Percentiles rank a stretch among this genome's conserved stretches.
These are phyloP conservation scores for Cylloceria caligata DNA, from an alignment of 2,888 invertebrate species.

Conservation along the genomic window DNA sequence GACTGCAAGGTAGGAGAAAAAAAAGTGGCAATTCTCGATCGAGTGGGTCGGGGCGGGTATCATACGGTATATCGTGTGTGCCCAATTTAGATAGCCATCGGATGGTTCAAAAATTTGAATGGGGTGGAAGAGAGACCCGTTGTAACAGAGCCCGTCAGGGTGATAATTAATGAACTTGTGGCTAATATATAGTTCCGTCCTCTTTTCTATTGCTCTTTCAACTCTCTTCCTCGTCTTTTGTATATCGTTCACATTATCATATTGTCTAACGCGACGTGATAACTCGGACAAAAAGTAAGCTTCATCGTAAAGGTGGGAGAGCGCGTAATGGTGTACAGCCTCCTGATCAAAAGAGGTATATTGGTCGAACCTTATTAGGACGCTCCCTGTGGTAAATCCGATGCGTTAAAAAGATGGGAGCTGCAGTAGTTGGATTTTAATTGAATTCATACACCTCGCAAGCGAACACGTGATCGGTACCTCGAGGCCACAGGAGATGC, in stretches of 20 bases:
- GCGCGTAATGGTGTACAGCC: constrained; percentile 63
- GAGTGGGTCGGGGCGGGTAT: constrained; percentile 17
- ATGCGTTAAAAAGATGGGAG: constrained; percentile 48
- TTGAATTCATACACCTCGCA: constrained; percentile 61
- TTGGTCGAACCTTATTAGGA: constrained; percentile 58
- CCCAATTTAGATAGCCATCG: constrained; percentile 79
- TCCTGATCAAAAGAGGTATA: constrained; percentile 66
- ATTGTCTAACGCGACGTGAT: constrained; percentile 75
- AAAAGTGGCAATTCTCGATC: constrained; percentile 53
- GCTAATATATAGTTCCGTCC: constrained; percentile 18
- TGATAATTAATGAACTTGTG: constrained; percentile 77
- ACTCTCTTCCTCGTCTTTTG: constrained; percentile 34
- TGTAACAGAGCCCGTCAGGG: constrained; percentile 76
- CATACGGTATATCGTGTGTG: constrained; percentile 54
- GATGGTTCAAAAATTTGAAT: constrained; percentile 72
- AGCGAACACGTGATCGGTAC: constrained; percentile 49
- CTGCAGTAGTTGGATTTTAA: constrained; percentile 56
- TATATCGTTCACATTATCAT: constrained; percentile 67
- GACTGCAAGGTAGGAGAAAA: constrained; percentile 61
- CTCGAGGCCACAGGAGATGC: constrained; percentile 25
- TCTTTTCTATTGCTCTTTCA: background rate
- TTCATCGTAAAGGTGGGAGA: constrained; percentile 69
- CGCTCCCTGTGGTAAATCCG: constrained; percentile 3
- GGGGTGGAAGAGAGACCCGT: constrained; percentile 48
- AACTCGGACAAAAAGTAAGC: constrained; percentile 70